phyloP scores from a whole-genome alignment of 1,140 invertebrate genomes.

The Plodia interpunctella region DNA sequence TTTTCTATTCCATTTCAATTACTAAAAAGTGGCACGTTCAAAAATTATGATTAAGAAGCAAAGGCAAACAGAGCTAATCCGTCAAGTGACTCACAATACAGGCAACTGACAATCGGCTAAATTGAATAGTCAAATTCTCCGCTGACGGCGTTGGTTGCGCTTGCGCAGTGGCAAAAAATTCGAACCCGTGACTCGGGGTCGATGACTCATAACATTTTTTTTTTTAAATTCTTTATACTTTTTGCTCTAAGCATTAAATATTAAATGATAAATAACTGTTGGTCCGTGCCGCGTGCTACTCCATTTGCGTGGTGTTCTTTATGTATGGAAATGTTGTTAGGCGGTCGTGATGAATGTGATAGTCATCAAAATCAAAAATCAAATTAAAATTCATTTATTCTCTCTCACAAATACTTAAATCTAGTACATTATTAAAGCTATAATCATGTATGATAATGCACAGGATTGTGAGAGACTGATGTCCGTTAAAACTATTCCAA shows the following conservation, averaged over 20 bases:
- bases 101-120: not conserved
- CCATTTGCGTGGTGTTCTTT: not conserved
- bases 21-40: no score
- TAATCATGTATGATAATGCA: no score
- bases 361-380: no score
- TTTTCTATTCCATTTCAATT: no score
- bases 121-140: constrained; percentile 1
- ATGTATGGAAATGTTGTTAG: not conserved
- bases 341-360: not conserved
- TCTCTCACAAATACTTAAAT: no score
- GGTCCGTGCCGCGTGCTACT: not conserved
- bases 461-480: no score
- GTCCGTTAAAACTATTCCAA: no score
- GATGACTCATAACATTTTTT: not conserved
- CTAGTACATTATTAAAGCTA: no score
- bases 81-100: not conserved
- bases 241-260: not conserved
- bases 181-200: not conserved
- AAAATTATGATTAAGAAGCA: no score
- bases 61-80: no score
- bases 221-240: not conserved
- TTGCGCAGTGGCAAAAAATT: not conserved
- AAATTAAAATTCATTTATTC: no score
- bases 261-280: constrained; percentile 1
- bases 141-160: not conserved